Conservation (phyloP, 2,113 vertebrate species). For the Cebidichthys violaceus region DNA sequence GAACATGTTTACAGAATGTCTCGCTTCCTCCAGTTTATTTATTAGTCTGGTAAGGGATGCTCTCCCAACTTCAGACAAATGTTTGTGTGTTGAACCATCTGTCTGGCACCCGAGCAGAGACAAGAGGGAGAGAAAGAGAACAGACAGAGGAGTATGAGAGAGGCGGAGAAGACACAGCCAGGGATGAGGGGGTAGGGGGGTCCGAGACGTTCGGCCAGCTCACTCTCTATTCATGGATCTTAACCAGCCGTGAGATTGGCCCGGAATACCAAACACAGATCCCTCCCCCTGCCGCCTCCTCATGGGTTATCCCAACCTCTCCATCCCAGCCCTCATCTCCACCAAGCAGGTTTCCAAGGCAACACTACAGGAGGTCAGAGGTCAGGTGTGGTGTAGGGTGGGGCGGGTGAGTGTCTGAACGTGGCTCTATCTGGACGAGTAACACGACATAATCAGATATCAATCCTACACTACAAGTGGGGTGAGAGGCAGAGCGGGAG, state of each 20-base stretch:
- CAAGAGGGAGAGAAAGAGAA: conserved; percentile 31
- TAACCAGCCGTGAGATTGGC: conserved; percentile 96
- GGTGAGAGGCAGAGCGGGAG: conserved; percentile 32
- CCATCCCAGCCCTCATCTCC: conserved; percentile 76
- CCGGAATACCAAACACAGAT: conserved; percentile 93
- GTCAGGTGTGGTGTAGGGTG: conserved; percentile 83
- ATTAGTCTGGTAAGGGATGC: conserved; percentile 88
- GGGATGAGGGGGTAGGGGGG: neutral
- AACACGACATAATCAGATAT: conserved; percentile 99
- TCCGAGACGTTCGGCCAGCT: conserved; percentile 87
- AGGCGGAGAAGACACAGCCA: conserved; percentile 35
- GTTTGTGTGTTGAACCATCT: conserved; percentile 95
- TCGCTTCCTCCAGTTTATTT: conserved; percentile 60
- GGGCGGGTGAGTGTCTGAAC: conserved; percentile 85
- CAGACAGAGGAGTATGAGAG: conserved; percentile 36
- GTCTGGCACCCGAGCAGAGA: conserved; percentile 90
- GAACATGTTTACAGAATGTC: conserved; percentile 37
- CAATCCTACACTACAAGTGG: conserved; percentile 90
- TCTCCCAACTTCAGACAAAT: conserved; percentile 89
- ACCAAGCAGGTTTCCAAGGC: conserved; percentile 89
- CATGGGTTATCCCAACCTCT: conserved; percentile 63
- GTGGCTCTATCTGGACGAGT: conserved; percentile 99
- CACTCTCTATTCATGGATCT: conserved; percentile 95
- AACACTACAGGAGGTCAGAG: conserved; percentile 95
- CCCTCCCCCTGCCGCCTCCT: conserved; percentile 83